A percentile compares a stretch with the other conserved stretches of the same genome.
These are phyloP conservation scores for Drosophila sp. DNA, from an alignment of 1,140 invertebrate genomes.

Conservation along the genomic window DNA sequence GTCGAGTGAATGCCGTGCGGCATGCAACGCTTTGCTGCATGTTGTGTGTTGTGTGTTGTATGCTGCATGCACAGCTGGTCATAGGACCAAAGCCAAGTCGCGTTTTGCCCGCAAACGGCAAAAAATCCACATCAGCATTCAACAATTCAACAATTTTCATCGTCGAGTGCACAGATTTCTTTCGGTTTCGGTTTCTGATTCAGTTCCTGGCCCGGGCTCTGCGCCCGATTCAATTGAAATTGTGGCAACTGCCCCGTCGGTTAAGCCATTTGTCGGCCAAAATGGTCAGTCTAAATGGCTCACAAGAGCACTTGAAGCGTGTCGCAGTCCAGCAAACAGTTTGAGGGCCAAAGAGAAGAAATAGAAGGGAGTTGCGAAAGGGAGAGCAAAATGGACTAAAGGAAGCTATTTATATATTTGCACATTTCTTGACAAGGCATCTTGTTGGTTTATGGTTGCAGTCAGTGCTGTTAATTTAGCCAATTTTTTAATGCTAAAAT, in stretches of 20 bases:
- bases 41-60: too few relatives aligned
- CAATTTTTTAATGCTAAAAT: slow-evolving; percentile 1
- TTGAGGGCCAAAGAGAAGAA: not conserved
- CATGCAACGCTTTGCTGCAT: slow-evolving; percentile 8
- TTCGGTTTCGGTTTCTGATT: slow-evolving; percentile 8
- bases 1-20: slow-evolving; percentile 21
- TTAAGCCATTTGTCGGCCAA: slow-evolving; percentile 12
- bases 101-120: slow-evolving; percentile 10
- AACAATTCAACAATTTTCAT: slow-evolving; percentile 46
- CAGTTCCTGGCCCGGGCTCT: not conserved
- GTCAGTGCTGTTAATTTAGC: slow-evolving; percentile 7
- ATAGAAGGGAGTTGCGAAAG: too few relatives aligned
- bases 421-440: not conserved
- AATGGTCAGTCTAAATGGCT: slow-evolving; percentile 35
- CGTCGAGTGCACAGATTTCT: slow-evolving; percentile 51
- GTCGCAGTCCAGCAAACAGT: slow-evolving; percentile 1
- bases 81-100: slow-evolving; percentile 19
- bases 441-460: slow-evolving; percentile 27
- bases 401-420: not conserved
- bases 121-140: slow-evolving; percentile 1
- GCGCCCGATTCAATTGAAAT: not conserved
- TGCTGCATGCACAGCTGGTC: slow-evolving; percentile 41
- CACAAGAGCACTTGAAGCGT: slow-evolving; percentile 52
- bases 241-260: slow-evolving; percentile 6
- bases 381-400: too few relatives aligned